Evolutionary conservation across 2,888 invertebrate genomes (phyloP).

Genomic region (Aspidiotus rigidus): DNA sequence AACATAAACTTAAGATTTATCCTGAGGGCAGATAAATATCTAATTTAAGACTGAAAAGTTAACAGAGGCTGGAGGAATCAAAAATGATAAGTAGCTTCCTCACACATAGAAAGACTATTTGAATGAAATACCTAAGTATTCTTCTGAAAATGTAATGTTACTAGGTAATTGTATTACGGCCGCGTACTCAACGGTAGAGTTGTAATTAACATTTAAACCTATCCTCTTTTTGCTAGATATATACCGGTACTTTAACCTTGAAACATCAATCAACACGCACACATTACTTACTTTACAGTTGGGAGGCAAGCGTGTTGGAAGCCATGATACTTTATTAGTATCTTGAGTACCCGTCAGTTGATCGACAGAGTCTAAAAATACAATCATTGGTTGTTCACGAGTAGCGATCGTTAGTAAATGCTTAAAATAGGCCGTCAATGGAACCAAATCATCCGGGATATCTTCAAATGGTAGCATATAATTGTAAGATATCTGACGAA

Average conservation of each 20-base stretch:
- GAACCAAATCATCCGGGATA: slow-evolving; percentile 92
- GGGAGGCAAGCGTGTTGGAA: slow-evolving; percentile 80
- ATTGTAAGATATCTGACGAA: slow-evolving; percentile 73
- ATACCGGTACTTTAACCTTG: background rate
- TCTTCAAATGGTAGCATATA: slow-evolving; percentile 83
- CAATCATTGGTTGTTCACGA: slow-evolving; percentile 70
- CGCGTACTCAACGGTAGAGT: too few species aligned
- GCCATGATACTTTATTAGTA: slow-evolving; percentile 91
- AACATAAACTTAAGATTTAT: too few species aligned
- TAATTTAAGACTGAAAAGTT: too few species aligned
- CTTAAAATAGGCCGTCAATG: slow-evolving; percentile 91
- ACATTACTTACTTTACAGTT: slow-evolving; percentile 57
- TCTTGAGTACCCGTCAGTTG: slow-evolving; percentile 90
- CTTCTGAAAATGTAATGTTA: too few species aligned
- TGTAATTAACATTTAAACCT: background rate
- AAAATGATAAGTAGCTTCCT: too few species aligned
- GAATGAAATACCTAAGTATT: too few species aligned
- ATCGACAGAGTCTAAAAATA: slow-evolving; percentile 94
- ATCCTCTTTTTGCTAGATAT: background rate
- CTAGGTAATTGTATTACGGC: too few species aligned
- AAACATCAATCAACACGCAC: background rate
- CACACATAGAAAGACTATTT: too few species aligned
- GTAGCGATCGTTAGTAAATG: slow-evolving; percentile 76
- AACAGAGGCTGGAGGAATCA: too few species aligned
- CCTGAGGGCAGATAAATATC: too few species aligned